Evolutionary conservation across 2,888 invertebrate species (phyloP).

Genomic region (Rhingia rostrata): DNA sequence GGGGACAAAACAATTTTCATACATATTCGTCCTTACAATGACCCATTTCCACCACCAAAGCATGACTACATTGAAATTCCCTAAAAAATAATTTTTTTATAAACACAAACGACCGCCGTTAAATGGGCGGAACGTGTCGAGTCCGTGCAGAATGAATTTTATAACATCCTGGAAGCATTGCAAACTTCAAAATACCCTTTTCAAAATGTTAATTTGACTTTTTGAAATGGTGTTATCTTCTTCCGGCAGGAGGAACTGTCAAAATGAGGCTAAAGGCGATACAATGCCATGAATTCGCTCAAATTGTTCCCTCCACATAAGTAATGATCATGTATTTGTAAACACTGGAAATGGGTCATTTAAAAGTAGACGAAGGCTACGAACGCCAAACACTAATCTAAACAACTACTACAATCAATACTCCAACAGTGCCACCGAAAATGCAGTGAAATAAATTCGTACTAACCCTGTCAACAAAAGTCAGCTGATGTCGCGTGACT

Average conservation of each 20-base stretch:
- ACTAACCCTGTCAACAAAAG: constrained; percentile 37
- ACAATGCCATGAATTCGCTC: background rate
- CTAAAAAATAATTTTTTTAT: background rate
- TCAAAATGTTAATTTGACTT: background rate
- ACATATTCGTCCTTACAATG: background rate
- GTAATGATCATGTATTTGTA: background rate
- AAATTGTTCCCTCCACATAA: background rate
- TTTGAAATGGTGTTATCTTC: background rate
- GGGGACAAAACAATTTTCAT: constrained; percentile 16
- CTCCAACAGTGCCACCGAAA: constrained; percentile 18
- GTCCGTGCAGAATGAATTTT: background rate
- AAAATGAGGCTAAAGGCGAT: constrained; percentile 9
- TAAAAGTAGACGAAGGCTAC: background rate
- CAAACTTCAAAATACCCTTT: background rate
- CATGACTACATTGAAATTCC: constrained; percentile 28
- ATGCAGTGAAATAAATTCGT: constrained; percentile 50
- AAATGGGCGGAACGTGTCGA: background rate
- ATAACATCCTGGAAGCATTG: background rate
- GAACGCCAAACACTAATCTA: background rate
- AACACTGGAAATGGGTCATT: constrained; percentile 29
- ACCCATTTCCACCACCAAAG: constrained; percentile 29
- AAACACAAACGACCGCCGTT: background rate
- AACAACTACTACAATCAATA: constrained; percentile 44
- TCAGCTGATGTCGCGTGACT: constrained; percentile 43
- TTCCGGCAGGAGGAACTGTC: background rate